Percentiles rank a stretch among this genome's conserved stretches.
phyloP scores from a whole-genome alignment of 2,888 invertebrate genomes.

The Acheta domesticus region DNA sequence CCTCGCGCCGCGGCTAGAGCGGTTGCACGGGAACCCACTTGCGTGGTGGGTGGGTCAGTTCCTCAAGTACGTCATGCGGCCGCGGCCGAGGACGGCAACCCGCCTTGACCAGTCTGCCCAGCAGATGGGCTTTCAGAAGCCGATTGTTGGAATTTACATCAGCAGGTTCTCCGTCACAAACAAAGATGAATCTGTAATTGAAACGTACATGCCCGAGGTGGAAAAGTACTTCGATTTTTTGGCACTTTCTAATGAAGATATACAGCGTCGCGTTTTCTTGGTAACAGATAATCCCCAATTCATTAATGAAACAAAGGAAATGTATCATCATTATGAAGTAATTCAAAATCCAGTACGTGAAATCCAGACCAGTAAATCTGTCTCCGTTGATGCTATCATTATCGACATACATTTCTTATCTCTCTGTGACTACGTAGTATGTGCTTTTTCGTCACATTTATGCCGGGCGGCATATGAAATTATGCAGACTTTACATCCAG shows the following conservation, averaged over 20 bases:
- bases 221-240: slow-evolving; percentile 80
- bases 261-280: slow-evolving; percentile 74
- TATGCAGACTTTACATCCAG: slow-evolving; percentile 75
- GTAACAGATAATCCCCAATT: slow-evolving; percentile 94
- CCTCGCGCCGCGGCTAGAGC: too few relatives aligned
- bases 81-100: too few relatives aligned
- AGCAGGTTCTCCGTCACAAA: too few relatives aligned
- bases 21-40: too few relatives aligned
- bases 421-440: slow-evolving; percentile 86
- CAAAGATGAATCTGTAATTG: slow-evolving; percentile 77
- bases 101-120: too few relatives aligned
- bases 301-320: slow-evolving; percentile 55
- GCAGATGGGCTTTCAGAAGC: too few relatives aligned
- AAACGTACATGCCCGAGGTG: slow-evolving; percentile 94
- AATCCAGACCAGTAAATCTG: too few relatives aligned
- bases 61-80: too few relatives aligned
- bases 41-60: too few relatives aligned
- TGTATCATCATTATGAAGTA: slow-evolving; percentile 82
- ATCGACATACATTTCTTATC: slow-evolving; percentile 90
- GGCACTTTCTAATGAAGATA: slow-evolving; percentile 55
- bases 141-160: too few relatives aligned
- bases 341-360: slow-evolving; percentile 67
- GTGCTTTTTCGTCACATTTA: slow-evolving; percentile 98
- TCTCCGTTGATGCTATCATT: slow-evolving; percentile 87
- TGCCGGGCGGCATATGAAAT: slow-evolving; percentile 98